Conservation (phyloP, 2,888 invertebrate genomes). For the Cyrtodaria siliqua region DNA sequence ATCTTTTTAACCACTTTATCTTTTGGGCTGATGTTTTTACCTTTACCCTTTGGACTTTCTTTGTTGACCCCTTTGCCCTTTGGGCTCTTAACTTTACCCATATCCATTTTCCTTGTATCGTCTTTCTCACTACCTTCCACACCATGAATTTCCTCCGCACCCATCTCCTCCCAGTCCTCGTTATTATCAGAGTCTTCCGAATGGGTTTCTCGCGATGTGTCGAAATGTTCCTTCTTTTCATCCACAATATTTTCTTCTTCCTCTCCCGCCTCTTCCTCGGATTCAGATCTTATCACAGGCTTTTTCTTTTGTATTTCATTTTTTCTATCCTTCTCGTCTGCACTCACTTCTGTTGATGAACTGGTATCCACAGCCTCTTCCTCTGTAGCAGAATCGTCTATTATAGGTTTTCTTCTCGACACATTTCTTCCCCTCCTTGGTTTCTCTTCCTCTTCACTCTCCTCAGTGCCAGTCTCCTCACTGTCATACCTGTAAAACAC, state of each 20-base stretch:
- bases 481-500: conserved; percentile 32
- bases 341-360: conserved; percentile 41
- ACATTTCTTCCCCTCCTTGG: background rate
- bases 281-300: conserved; percentile 49
- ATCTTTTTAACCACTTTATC: background rate
- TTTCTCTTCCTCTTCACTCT: conserved; percentile 29
- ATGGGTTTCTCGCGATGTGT: conserved; percentile 12
- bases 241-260: conserved; percentile 40
- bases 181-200: conserved; percentile 14
- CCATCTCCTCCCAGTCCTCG: conserved; percentile 47
- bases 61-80: background rate
- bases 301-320: conserved; percentile 41
- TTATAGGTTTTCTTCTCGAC: background rate
- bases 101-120: background rate
- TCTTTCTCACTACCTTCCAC: background rate
- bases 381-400: background rate
- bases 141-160: conserved; percentile 30
- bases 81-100: background rate
- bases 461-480: conserved; percentile 17
- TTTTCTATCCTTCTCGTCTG: conserved; percentile 32
- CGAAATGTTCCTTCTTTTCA: conserved; percentile 25
- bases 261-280: conserved; percentile 33
- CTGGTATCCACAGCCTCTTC: background rate
- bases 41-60: no score
- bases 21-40: background rate